These are phyloP conservation scores for Mimas tiliae DNA, from an alignment of 2,888 invertebrate genomes.

Conservation along the genomic window DNA sequence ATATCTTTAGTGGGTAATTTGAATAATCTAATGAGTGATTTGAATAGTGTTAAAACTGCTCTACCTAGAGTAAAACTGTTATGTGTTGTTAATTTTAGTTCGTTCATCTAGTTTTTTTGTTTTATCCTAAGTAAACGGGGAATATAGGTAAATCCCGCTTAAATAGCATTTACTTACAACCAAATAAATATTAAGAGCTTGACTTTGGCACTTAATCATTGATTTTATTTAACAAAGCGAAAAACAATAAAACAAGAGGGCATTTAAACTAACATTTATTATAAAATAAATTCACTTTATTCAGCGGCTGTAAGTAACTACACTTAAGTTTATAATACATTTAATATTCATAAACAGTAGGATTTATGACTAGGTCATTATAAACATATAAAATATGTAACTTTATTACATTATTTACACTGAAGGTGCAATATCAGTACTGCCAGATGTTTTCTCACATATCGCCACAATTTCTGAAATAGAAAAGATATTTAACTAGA, in stretches of 20 bases:
- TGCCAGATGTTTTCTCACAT: slow-evolving; percentile 49
- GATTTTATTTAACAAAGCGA: not conserved
- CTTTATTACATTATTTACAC: slow-evolving; percentile 13
- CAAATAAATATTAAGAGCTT: too few species aligned
- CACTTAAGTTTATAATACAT: not conserved
- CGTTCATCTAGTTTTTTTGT: too few species aligned
- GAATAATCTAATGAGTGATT: too few species aligned
- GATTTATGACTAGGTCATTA: slow-evolving; percentile 41
- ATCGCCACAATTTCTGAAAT: slow-evolving; percentile 63
- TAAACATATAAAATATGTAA: slow-evolving; percentile 30
- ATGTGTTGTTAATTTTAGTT: too few species aligned
- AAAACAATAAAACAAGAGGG: not conserved
- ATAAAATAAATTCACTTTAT: not conserved
- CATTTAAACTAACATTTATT: not conserved
- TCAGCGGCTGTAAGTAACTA: not conserved
- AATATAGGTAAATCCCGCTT: too few species aligned
- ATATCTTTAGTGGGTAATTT: too few species aligned
- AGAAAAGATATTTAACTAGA: not conserved
- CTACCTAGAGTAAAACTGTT: too few species aligned
- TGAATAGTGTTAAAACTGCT: too few species aligned
- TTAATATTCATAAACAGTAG: not conserved
- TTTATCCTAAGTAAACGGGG: too few species aligned
- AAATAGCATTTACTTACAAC: too few species aligned
- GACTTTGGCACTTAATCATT: too few species aligned
- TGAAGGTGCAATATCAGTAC: not conserved